Evolutionary conservation across 2,888 invertebrate genomes (phyloP), one percentile per base, ranked within the genome.

Genomic region (Cephus rjabovi): DNA sequence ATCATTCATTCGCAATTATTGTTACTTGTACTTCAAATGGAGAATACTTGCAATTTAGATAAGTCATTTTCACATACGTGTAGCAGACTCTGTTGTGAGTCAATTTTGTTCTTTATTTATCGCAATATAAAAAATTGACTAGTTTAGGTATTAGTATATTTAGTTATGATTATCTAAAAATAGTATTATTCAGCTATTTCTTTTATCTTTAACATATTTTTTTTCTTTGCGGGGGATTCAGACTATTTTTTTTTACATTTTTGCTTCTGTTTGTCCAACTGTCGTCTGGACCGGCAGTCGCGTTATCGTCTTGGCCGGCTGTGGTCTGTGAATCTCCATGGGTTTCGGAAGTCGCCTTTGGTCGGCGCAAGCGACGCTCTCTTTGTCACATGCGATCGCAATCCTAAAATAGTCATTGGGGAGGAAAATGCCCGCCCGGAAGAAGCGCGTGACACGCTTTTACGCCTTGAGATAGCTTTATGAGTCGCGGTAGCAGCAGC

Each of bases 311-410:
- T 56, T 56, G 23, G 9, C 56, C 56, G 56, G 56, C 56, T 56
- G 56, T 56, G 56, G 56, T 23, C 56, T 75, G 76, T 34, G 40
- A 69, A 73, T 76, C 78, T 78, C 76, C 76, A 78, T 76, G 78
- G 75, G 56, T 76, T 76, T 75, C 73, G 78, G 78, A 78, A 35
- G 75, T 77, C 75, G 37, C 34, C 71, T 71, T 33, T 31, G 71
- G 33, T 31, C 71, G 56, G 69, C 68, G 74, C 69, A 74, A 74
- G 34, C 74, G 35, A 74, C 74, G 35, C 23, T 15, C 23, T 23
- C 56, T 56, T 56, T 23, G 56, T 56, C 56, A 23, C 23, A 1
- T 56, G 9, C 23, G 56, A 56, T 56, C 56, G 23, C 56, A 56
- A 23, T 56, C 56, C 23, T 56, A 56, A 56, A 56, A 56, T 56